Base-by-base conservation (phyloP, 2,888 invertebrate species). In the Selenia dentaria region DNA sequence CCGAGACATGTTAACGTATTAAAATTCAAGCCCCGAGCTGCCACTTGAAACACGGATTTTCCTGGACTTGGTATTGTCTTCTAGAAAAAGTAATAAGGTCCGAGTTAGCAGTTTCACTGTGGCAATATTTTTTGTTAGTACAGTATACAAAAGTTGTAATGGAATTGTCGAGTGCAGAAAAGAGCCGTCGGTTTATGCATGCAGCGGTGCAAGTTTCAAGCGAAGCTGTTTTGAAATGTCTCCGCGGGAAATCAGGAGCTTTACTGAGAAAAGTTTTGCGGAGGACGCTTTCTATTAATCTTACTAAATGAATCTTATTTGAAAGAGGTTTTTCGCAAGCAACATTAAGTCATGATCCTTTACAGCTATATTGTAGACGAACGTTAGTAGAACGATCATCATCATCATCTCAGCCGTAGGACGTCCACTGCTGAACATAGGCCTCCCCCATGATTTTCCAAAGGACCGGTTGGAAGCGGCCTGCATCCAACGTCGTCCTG, bases 181-280 rank as follows among this genome's bases (percentile, higher is more conserved):
- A 10, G 36, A 14, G 14, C 35, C 18, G 37, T 13, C 20, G 10
- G 37, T 38, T 51, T 51, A 57, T 57, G 54, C 56, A 59, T 53
- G 61, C 58, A 22, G 43, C 62, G 26, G 60, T 39, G 43, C 48
- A 62, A 64, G 50, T 70, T 63, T 55, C 41, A 59, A 61, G 51
- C 51, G 51, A 31, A 40, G 45, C 41, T 40, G 45, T 55, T 61
- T 45, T 47, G 25, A 46, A 56, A 62, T 62, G 44, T 58, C 56
- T 51, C 42, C 14, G 32, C 28, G 26, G 9, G 11, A 22, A 24
- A 38, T 44, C 32, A 14, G 10, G 10, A 8, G 14, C 2, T 24
- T 39, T 26, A 31, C 26, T 36, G 12, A 28, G 25, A 31, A 22
- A 4, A 27, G 18, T 6, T n/a, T 13, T 20, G 24, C 13, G 10